Evolutionary conservation across 2,113 vertebrate species (phyloP).

Genomic region (Aldabrachelys gigantea): DNA sequence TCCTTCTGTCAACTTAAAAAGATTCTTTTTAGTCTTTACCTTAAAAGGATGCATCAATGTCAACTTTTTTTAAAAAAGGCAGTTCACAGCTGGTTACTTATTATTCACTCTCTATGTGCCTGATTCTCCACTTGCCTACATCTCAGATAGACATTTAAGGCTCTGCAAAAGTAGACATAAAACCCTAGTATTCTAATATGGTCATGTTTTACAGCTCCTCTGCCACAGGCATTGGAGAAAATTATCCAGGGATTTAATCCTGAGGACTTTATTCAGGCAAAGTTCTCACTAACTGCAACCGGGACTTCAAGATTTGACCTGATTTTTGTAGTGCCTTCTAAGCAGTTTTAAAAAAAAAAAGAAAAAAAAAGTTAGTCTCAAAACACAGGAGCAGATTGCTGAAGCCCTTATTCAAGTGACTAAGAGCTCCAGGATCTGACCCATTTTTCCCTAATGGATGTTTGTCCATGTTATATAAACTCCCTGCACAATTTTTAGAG

Average conservation of each 20-base stretch:
- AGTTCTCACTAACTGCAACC: not conserved
- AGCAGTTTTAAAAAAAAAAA: not conserved
- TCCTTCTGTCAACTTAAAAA: constrained; percentile 29
- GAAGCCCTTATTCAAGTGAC: constrained; percentile 34
- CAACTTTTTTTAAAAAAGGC: constrained; percentile 25
- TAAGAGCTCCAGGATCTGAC: constrained; percentile 2
- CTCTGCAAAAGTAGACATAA: not conserved
- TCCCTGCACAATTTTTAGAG: not conserved
- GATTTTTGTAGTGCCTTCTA: constrained; percentile 40
- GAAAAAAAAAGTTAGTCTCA: not conserved
- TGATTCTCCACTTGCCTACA: not conserved
- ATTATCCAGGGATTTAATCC: not conserved
- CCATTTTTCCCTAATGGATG: not conserved
- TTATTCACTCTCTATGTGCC: not conserved
- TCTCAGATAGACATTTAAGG: fast-evolving
- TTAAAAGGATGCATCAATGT: constrained; percentile 66
- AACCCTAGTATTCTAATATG: not conserved
- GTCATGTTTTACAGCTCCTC: not conserved
- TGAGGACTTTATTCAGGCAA: not conserved
- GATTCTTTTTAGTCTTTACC: constrained; percentile 54
- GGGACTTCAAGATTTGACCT: constrained; percentile 26
- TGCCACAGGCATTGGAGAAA: not conserved
- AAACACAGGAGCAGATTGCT: not conserved
- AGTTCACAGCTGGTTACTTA: constrained; percentile 38
- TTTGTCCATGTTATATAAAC: constrained; percentile 9